These are phyloP conservation scores for Callitettix versicolor DNA, from an alignment of 1,140 invertebrate species.

Conservation along the genomic window DNA sequence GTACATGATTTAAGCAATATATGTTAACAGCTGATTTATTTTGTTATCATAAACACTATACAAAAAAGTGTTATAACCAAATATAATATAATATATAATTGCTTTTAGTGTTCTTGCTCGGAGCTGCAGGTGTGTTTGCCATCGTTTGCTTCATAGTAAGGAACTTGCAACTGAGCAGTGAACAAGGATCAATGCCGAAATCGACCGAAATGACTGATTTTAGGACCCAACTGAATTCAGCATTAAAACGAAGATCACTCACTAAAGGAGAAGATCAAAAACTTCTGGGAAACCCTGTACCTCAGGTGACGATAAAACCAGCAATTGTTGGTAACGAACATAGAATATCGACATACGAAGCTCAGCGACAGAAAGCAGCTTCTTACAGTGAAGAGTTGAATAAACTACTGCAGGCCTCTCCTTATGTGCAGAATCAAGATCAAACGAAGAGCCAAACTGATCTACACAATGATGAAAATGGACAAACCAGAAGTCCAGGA, in stretches of 20 bases:
- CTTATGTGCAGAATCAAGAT: background rate
- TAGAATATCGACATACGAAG: constrained; percentile 3
- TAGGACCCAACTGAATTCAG: background rate
- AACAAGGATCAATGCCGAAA: background rate
- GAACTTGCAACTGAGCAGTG: background rate
- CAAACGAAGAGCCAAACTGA: too few relatives aligned
- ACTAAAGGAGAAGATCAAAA: constrained; percentile 5
- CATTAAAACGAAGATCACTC: background rate
- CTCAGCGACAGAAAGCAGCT: constrained; percentile 5
- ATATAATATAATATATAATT: too few relatives aligned
- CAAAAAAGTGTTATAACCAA: too few relatives aligned
- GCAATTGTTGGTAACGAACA: constrained; percentile 1
- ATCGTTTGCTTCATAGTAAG: constrained; percentile 1
- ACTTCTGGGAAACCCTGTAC: background rate
- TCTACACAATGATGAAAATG: too few relatives aligned
- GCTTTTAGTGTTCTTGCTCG: constrained; percentile 3
- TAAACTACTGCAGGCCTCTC: constrained; percentile 1
- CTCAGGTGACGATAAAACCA: background rate
- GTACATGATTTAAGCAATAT: too few relatives aligned
- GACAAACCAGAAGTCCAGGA: constrained; percentile 3
- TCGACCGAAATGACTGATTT: constrained; percentile 1
- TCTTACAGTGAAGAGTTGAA: constrained; percentile 7
- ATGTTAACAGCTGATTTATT: too few relatives aligned
- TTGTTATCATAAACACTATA: too few relatives aligned
- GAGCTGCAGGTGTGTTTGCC: background rate